Evolutionary conservation across 2,797 vertebrate species (phyloP).

Genomic region (Melanotaenia pygmaea): DNA sequence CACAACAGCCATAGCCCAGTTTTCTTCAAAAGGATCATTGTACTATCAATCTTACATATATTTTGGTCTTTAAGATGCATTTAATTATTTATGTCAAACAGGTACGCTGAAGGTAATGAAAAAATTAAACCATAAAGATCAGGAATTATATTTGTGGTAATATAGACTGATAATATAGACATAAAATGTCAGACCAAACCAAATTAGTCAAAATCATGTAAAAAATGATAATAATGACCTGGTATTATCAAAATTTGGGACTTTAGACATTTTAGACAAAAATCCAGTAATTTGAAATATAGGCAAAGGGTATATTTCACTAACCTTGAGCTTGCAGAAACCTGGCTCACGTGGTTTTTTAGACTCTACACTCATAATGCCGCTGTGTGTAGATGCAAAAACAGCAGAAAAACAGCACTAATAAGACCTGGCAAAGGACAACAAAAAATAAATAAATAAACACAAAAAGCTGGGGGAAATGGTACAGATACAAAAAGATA

Average conservation of each 20-base stretch:
- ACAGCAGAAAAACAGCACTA: conserved; percentile 1
- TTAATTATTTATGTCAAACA: background rate
- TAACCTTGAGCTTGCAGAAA: conserved; percentile 83
- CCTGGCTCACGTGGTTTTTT: conserved; percentile 64
- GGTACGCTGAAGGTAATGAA: background rate
- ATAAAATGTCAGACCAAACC: too few species aligned
- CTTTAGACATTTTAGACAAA: background rate
- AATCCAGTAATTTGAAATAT: background rate
- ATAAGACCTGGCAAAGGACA: conserved; percentile 31
- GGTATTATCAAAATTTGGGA: background rate
- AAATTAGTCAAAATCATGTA: background rate
- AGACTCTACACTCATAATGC: conserved; percentile 81
- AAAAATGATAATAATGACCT: background rate
- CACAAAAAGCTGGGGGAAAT: background rate
- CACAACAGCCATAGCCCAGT: background rate
- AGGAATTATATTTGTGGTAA: background rate
- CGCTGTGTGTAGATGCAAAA: conserved; percentile 9
- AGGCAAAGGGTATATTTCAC: conserved; percentile 19
- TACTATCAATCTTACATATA: background rate
- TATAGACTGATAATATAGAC: too few species aligned
- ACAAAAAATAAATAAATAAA: background rate
- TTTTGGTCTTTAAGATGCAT: background rate
- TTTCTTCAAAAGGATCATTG: background rate
- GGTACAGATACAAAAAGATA: background rate
- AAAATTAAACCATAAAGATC: background rate